Evolutionary conservation across 2,797 vertebrate genomes (phyloP), one percentile per base, ranked within the genome.

Genomic region (Danio kyathit): DNA sequence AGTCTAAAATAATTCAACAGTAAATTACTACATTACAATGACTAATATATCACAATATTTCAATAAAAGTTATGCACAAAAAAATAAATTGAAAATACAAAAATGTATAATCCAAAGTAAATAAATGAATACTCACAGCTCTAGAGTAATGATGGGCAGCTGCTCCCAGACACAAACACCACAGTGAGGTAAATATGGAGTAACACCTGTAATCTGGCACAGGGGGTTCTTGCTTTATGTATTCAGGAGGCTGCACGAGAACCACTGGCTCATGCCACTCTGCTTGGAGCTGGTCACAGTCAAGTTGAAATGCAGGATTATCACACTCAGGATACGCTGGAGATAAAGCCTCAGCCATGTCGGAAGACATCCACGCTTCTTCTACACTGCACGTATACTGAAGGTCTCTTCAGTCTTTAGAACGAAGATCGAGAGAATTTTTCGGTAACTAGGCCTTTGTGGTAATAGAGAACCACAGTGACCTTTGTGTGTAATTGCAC

Each of bases 181-280:
- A 43, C 38, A 56, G 0, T 0, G 2, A 17, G 38, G 51, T 8
- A 72, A 72, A 56, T 5, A 0, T 43, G 1, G 69, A 72, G 69
- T 72, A 72, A 19, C 38, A 8, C 29, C 41, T 72, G 69, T 72
- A 72, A 56, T 72, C 69, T 0, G 69, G 51, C 29, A 8, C 49
- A 56, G 69, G 21, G 11, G 66, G 48, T 16, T 29, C 0, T 0
- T 0, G 2, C 21, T 8, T 4, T 21, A 10, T 19, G 48, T 38
- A n/a, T 5, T 2, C 21, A 69, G 66, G 14, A 21, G 66, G 66
- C 38, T 69, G 66, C 49, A 51, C 14, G 10, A 69, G 3, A 1
- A 69, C 48, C 48, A 40, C 66, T 10, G 8, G 21, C 21, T 38
- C 5, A 9, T 51, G 48, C 7, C 10, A 2, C 46, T 51, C 7